These are phyloP conservation scores for Solenopsis fugax DNA, from an alignment of 1,140 invertebrate species.

Conservation along the genomic window DNA sequence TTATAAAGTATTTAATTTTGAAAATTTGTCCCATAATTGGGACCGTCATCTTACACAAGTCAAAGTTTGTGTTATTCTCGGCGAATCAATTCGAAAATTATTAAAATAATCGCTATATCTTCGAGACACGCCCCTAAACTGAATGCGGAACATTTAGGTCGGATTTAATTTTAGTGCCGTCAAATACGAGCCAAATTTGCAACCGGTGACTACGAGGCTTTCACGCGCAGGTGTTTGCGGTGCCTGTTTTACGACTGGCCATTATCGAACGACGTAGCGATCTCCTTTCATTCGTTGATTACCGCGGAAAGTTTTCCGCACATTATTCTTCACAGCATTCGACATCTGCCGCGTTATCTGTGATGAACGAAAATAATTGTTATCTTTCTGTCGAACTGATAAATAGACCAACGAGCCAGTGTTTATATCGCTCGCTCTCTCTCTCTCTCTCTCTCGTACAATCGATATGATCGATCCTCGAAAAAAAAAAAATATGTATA, in stretches of 20 bases:
- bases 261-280: background rate
- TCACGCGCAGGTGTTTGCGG: background rate
- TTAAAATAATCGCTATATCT: background rate
- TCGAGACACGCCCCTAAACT: background rate
- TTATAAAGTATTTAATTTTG: background rate
- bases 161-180: constrained; percentile 60
- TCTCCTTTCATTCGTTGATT: background rate
- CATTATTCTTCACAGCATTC: background rate
- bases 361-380: constrained; percentile 60
- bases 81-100: background rate
- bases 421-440: background rate
- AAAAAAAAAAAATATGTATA: background rate
- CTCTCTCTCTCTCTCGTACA: no score
- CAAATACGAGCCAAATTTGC: constrained; percentile 59
- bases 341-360: constrained; percentile 33
- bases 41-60: no score
- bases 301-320: background rate
- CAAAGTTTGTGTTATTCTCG: background rate
- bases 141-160: constrained; percentile 54
- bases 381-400: constrained; percentile 45
- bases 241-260: background rate
- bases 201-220: background rate
- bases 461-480: background rate
- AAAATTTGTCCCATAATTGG: background rate
- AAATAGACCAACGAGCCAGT: constrained; percentile 15